Base-by-base conservation (phyloP, 2,888 invertebrate species). In the Schizaphis graminum region DNA sequence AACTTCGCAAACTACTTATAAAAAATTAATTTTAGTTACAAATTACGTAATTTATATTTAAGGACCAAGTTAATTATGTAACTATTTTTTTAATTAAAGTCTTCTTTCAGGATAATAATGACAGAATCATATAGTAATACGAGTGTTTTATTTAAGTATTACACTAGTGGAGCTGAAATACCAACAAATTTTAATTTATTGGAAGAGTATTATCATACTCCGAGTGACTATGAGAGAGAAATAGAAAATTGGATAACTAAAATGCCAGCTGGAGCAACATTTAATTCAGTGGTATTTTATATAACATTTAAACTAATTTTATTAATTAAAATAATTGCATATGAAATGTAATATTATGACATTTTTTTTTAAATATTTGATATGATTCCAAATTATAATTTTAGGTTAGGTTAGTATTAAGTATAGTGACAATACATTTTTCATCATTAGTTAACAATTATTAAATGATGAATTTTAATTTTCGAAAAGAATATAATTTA, bases 51-150 rank as follows among this genome's bases (percentile, higher is more conserved):
- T 35, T 21, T 77, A 77, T 21, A 77, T 35, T 77, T 21, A 35
- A 1, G 8, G 7, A 21, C 21, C 21, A 35, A 35, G 16, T n/a
- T n/a, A 67, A 35, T 28, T 28, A 35, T 67, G 5, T 16, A n/a
- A n/a, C n/a, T 35, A 35, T 77, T 21, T 21, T 77, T 77, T 77
- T 21, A 35, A 35, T 35, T 35, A 35, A 2, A 47, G 3, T 56
- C 8, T 35, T 90, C 85, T 92, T 92, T 61, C 47, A 93, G 93
- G n/a, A 85, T 90, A 90, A 93, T 93, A 86, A 93, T 93, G 85
- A 90, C 86, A 28, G 90, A 93, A 41, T 90, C 93, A 5, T 93
- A 57, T n/a, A 86, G 86, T 61, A 41, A 90, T 49, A 16, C 28
- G 5, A 47, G 35, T 35, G 49, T 93, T 49, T 90, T 93, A 49